Base-by-base conservation (phyloP, 2,113 vertebrate genomes). In the Himantopus leucocephalus region DNA sequence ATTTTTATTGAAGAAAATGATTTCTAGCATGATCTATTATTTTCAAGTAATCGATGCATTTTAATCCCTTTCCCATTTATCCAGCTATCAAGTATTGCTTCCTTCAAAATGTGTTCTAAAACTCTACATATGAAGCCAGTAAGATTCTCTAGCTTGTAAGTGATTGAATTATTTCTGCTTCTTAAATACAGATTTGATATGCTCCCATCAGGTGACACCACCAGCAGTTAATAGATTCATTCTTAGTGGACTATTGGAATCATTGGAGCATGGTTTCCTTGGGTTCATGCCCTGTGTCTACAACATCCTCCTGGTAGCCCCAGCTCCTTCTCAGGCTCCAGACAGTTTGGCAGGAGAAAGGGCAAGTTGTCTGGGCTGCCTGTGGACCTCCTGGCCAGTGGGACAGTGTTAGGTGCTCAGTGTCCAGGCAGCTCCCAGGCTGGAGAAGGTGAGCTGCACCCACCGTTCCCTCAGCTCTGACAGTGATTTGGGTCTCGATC, bases 401-500 rank as follows among this genome's bases (percentile, higher is more conserved):
- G 34, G 23, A 66, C 1, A 2, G 21, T 24, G 23, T 84, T 24
- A 35, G 30, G 34, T 84, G 59, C 20, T 70, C 2, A 2, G 34
- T 45, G 16, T 62, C 24, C 6, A 1, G 15, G 21, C 26, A 87
- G 27, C n/a, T 75, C 32, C 60, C 19, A 59, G 39, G 16, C 30
- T 72, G 53, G 34, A 74, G 60, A 67, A 12, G 23, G 19, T 45
- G 30, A 88, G 12, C 19, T 56, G 53, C 21, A 77, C 7, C 22
- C 3, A 2, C 21, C 27, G 55, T 81, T 77, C 64, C 66, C 35
- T 76, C 41, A 62, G 32, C 45, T 83, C 32, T 0, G 1, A 48
- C 19, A 37, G 27, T 18, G 50, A 66, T 63, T 55, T 73, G 35
- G 8, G 34, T 73, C 30, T 79, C 0, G 0, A 22, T 75, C 19